Base-by-base conservation (phyloP, 2,888 invertebrate species). In the Melanostoma scalare region DNA sequence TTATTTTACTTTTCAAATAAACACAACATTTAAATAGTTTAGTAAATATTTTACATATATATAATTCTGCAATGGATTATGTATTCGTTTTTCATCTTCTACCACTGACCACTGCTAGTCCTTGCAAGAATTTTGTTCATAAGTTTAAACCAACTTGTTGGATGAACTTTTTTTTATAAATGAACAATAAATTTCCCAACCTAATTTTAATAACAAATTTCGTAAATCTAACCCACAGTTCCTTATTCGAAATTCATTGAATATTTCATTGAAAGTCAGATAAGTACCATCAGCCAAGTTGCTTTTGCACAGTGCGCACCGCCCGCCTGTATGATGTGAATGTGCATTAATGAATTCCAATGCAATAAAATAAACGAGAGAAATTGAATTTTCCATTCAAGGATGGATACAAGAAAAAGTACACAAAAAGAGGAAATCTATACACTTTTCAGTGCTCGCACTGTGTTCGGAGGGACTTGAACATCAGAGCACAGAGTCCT, bases 381-480 rank as follows among this genome's bases (percentile, higher is more conserved):
- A 84, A 84, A 84, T 84, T 84, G 84, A 84, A 84, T 84, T 84
- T 79, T 67, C 79, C 60, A 63, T 79, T 84, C 84, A 74, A 84
- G 79, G 79, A 71, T 69, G 42, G 55, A 30, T 58, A 42, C 40
- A 48, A 53, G 55, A 69, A 71, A 73, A 72, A 71, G 20, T 48
- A 60, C 10, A 50, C 10, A 10, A 38, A 9, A n/a, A 30, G 3
- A 36, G 30, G 6, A 50, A 52, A 33, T 42, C n/a, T 50, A 30
- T 36, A 35, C 35, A 58, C 31, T 9, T n/a, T 6, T n/a, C 6
- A 5, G 8, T 10, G n/a, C 44, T 10, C 35, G 68, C 10, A 10
- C 36, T 36, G 4, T 46, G 35, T 30, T 61, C 8, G 6, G 9
- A 58, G 38, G 8, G 46, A 63, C 72, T 61, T 68, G 50, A 68